These are phyloP conservation scores for Porphyrio hochstetteri DNA, from an alignment of 2,113 vertebrate species.

Conservation along the genomic window DNA sequence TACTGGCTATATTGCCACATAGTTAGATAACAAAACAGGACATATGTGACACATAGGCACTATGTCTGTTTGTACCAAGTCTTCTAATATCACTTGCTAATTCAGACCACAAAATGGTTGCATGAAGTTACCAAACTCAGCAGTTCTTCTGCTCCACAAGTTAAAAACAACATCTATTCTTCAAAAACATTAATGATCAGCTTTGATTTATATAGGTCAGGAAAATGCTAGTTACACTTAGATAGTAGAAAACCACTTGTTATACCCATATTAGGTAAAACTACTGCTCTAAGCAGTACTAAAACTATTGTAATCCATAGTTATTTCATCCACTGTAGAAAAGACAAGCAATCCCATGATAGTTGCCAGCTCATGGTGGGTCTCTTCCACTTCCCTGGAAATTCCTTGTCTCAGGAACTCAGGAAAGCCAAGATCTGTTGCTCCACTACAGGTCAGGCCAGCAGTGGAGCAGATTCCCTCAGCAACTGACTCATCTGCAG, in stretches of 20 bases:
- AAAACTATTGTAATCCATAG: background rate
- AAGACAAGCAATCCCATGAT: background rate
- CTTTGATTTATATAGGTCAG: background rate
- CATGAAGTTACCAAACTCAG: background rate
- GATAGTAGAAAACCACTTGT: background rate
- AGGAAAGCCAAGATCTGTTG: no score
- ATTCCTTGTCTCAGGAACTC: no score
- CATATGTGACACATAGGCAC: background rate
- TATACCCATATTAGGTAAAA: background rate
- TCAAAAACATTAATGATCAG: background rate
- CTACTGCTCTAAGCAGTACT: background rate
- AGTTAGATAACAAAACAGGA: background rate
- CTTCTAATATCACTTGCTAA: background rate
- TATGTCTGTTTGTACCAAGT: background rate
- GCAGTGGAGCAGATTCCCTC: no score
- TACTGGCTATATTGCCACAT: background rate
- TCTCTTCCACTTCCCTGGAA: no score
- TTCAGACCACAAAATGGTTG: background rate
- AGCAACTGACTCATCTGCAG: no score
- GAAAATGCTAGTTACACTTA: background rate
- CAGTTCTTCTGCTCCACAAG: background rate
- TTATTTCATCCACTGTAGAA: background rate
- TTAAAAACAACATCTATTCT: background rate
- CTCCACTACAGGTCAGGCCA: no score
- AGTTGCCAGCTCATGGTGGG: no score